A percentile compares a stretch with the other conserved stretches of the same genome.
Evolutionary conservation across 2,797 vertebrate species (phyloP).

Genomic region (Pterois miles): DNA sequence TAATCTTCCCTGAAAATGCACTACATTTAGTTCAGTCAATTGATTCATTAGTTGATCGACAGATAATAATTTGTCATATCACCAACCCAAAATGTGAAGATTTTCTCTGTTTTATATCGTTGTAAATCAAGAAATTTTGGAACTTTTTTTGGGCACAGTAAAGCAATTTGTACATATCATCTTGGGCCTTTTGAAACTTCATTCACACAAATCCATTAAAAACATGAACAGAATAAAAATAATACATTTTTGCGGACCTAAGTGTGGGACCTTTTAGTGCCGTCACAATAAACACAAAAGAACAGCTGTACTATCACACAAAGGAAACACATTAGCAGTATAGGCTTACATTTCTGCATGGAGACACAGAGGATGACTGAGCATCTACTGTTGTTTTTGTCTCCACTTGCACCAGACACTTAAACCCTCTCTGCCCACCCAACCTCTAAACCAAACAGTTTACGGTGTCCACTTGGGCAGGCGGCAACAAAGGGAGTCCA

Average conservation of each 20-base stretch:
- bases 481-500: constrained; percentile 59
- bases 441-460: constrained; percentile 61
- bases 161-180: background rate
- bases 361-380: constrained; percentile 40
- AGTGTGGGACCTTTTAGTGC: background rate
- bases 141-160: background rate
- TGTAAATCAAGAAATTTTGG: too few relatives aligned
- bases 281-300: constrained; percentile 10
- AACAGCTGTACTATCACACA: constrained; percentile 33
- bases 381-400: constrained; percentile 38
- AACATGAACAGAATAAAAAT: background rate
- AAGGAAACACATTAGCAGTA: constrained; percentile 17
- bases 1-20: background rate
- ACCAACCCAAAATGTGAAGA: background rate
- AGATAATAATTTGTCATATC: background rate
- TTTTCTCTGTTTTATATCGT: background rate
- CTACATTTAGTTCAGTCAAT: background rate
- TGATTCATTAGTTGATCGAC: background rate
- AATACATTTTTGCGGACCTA: background rate
- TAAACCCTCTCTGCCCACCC: constrained; percentile 55
- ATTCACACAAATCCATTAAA: background rate
- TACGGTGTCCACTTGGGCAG: constrained; percentile 53
- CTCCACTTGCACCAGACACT: constrained; percentile 13
- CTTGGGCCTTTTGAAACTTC: background rate
- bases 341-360: constrained; percentile 17